phyloP scores from a whole-genome alignment of 2,797 vertebrate species.

The Vipera ursinii region DNA sequence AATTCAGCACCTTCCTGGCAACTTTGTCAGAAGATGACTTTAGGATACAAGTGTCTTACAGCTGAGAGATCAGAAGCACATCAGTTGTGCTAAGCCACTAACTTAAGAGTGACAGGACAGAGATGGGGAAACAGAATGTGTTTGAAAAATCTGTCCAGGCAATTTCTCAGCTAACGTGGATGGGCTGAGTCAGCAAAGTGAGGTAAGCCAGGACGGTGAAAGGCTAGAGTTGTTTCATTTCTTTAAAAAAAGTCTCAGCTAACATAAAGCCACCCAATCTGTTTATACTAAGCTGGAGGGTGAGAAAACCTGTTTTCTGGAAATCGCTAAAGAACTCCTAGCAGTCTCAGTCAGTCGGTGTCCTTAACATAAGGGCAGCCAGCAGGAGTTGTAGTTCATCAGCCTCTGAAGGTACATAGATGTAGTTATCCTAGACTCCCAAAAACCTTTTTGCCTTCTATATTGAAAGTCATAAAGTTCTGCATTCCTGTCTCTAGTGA shows the following conservation, averaged over 20 bases:
- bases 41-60: slow-evolving; percentile 4
- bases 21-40: slow-evolving; percentile 24
- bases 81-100: slow-evolving; percentile 14
- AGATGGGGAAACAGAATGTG: neutral
- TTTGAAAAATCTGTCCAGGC: neutral
- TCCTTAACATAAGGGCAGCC: neutral
- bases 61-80: neutral
- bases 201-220: neutral
- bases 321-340: neutral
- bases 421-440: no score
- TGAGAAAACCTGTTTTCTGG: neutral
- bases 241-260: neutral
- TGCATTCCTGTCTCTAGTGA: no score
- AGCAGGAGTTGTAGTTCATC: neutral
- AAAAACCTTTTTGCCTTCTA: no score
- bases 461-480: no score
- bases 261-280: neutral
- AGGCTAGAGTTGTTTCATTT: neutral
- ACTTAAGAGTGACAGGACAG: neutral
- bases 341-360: neutral
- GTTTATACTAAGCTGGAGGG: neutral
- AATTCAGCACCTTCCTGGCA: fast-evolving
- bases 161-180: neutral
- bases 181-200: neutral
- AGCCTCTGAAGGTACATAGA: neutral